Base-by-base conservation (phyloP, 2,113 vertebrate species). In the Xenotilapia longispinis region DNA sequence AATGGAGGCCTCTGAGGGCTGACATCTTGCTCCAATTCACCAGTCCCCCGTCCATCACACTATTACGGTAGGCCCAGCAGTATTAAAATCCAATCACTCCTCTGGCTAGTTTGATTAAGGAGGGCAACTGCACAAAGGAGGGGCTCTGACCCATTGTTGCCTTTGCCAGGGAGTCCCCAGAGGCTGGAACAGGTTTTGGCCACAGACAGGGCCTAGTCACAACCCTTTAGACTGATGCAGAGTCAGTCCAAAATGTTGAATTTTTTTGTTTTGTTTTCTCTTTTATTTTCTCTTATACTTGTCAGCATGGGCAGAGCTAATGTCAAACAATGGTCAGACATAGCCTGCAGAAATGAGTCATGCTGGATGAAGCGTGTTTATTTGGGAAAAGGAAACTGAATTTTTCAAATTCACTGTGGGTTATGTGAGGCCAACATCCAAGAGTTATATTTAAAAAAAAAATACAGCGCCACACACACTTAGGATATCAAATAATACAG, bases 31-130 rank as follows among this genome's bases (percentile, higher is more conserved):
- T 95, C 95, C 95, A 96, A 96, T 97, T 93, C 96, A 95, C 95
- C 89, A 94, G 95, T 96, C 96, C 92, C 93, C 75, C 96, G 95
- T 97, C 96, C 94, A 96, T 96, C 96, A 97, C 96, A 95, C 94
- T 95, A 95, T 96, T 95, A 96, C 81, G 91, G 95, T 96, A 96
- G 96, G 96, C 94, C 95, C 90, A 95, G 95, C 96, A 96, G 96
- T 95, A 97, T 96, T 97, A 94, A 96, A 96, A 97, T 97, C 95
- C 87, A 97, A 97, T 97, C 97, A 96, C 97, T 96, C 97, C 97
- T 97, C 92, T 91, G 97, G 95, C 93, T 95, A 95, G 94, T 94
- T 96, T 96, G 96, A 97, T 97, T 97, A 97, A 95, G 95, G 93
- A 92, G 95, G 94, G 92, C 91, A 88, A 87, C 79, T 55, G 84